Evolutionary conservation across 1,140 invertebrate species (phyloP), one percentile per base, ranked within the genome.

Genomic region (Xylocopa sonorina): DNA sequence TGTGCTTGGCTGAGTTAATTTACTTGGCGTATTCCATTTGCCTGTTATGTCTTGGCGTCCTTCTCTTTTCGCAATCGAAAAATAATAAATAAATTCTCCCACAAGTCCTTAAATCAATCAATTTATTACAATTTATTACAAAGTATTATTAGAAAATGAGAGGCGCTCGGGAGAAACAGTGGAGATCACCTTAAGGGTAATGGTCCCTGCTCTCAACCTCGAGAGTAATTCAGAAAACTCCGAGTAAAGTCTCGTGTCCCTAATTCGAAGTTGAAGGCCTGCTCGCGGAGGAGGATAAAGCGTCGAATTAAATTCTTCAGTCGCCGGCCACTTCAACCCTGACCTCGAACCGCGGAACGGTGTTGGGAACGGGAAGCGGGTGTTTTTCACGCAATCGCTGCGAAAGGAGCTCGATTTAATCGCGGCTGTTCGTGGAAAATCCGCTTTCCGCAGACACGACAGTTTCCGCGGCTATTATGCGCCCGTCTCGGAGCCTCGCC

Each of bases 371-470:
- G 1, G 29, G 12, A 14, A 10, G n/a, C n/a, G 12, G 64, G 18
- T 16, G 12, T 16, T 21, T 34, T 60, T 29, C 38, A 24, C 60
- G 62, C 38, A 27, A 46, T 50, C n/a, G 21, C 21, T 21, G 18
- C n/a, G 32, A 16, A n/a, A 16, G 51, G 21, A 46, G 14, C 48
- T 50, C 41, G 67, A 24, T 46, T 41, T 38, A 64, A 38, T 18
- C 63, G 71, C 78, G 55, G 14, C 32, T 50, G 3, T 64, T 69
- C 73, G 34, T 16, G 34, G 71, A 51, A 78, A 87, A 83, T 87
- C 81, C 78, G 86, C 79, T 85, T 80, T 68, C 41, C 69, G 69
- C 32, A 43, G 64, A 79, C 75, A 50, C 50, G 75, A 67, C 76
- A 58, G 53, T 83, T 80, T 74, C 57, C 77, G 66, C 81, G 60